Evolutionary conservation across 2,888 invertebrate genomes (phyloP), one percentile per base, ranked within the genome.

Genomic region (Stegana nigrithorax): DNA sequence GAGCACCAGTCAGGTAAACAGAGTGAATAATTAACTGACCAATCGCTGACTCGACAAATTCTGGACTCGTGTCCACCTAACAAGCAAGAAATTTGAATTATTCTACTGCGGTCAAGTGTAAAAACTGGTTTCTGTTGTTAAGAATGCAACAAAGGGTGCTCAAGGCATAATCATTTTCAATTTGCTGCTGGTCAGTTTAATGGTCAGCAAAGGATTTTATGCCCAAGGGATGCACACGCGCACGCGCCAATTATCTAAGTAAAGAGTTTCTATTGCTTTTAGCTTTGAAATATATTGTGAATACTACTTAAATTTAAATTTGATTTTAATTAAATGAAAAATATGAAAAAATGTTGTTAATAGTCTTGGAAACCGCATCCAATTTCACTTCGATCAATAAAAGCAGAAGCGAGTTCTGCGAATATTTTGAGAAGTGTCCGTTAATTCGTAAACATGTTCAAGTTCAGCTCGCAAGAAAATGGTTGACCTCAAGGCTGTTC

Each of bases 341-440:
- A n/a, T 36, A 4, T 36, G 36, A 36, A 36, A 5, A 36, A 36
- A n/a, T 36, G 36, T 3, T n/a, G n/a, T 4, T n/a, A 36, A 10
- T n/a, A 36, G 10, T 36, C n/a, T 36, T 36, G n/a, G 10, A 36
- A 36, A 2, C n/a, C 10, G 4, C 36, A 10, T 5, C n/a, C 10
- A 36, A n/a, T 32, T n/a, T 3, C 10, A 36, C 36, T 36, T 7
- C 10, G 36, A 5, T 1, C n/a, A n/a, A 2, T 36, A n/a, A n/a
- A 36, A n/a, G 3, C 45, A 4, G 12, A 10, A 19, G 3, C 25
- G n/a, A 50, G 10, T 23, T 25, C 64, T 50, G 51, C 14, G 45
- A 47, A 60, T 56, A 59, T 60, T 64, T 69, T 73, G 71, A 80
- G 68, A 80, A 73, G 79, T 78, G 73, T 78, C 73, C 74, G 80